A percentile compares a stretch with the other conserved stretches of the same genome.
Evolutionary conservation across 1,140 invertebrate genomes (phyloP).

Genomic region (Polyergus mexicanus): DNA sequence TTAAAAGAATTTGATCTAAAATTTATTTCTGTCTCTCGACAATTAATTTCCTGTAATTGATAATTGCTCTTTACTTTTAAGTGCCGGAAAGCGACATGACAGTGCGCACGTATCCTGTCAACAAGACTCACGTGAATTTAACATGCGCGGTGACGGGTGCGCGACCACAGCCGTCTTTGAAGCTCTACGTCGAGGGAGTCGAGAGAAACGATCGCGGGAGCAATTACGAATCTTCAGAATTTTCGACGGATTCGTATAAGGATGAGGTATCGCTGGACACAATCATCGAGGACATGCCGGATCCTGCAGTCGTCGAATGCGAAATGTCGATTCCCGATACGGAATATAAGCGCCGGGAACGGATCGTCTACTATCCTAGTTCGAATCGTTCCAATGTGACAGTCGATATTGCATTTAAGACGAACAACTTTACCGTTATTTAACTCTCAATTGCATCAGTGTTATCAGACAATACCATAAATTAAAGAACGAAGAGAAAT

Average conservation of each 20-base stretch:
- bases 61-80: slow-evolving; percentile 42
- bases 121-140: slow-evolving; percentile 75
- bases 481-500: background rate
- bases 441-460: background rate
- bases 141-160: slow-evolving; percentile 74
- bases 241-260: slow-evolving; percentile 34
- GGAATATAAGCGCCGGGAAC: slow-evolving; percentile 73
- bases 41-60: background rate
- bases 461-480: background rate
- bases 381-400: slow-evolving; percentile 54
- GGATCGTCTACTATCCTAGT: slow-evolving; percentile 73
- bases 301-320: slow-evolving; percentile 73
- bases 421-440: background rate
- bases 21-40: background rate
- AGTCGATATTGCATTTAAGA: background rate
- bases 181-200: slow-evolving; percentile 66
- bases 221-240: background rate
- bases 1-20: background rate
- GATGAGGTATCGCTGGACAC: slow-evolving; percentile 20
- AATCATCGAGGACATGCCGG: slow-evolving; percentile 47
- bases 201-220: slow-evolving; percentile 40
- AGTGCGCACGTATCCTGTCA: slow-evolving; percentile 67
- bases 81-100: slow-evolving; percentile 74
- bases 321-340: slow-evolving; percentile 76
- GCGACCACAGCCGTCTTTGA: slow-evolving; percentile 72